These are phyloP conservation scores for Sinhomidia bicolor DNA, from an alignment of 2,888 invertebrate genomes.

Conservation along the genomic window DNA sequence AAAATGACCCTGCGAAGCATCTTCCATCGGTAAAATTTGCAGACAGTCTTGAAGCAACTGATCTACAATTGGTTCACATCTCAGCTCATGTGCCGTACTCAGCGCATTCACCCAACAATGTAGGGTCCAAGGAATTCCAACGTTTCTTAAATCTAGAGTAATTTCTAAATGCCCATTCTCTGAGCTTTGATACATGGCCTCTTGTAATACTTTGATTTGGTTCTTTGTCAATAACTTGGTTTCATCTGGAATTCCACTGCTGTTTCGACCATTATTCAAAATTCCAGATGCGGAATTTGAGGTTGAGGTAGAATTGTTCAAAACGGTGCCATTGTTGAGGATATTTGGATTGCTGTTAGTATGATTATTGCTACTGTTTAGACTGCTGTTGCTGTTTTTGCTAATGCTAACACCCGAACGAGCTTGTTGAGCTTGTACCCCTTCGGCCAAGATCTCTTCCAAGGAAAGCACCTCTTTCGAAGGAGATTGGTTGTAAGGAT, in stretches of 20 bases:
- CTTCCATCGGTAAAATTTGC: conserved; percentile 94
- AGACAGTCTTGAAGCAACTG: conserved; percentile 94
- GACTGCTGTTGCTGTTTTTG: conserved; percentile 35
- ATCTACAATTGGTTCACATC: conserved; percentile 92
- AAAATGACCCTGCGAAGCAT: conserved; percentile 89
- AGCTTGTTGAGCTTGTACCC: conserved; percentile 82
- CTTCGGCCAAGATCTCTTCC: conserved; percentile 95
- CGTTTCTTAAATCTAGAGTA: conserved; percentile 91
- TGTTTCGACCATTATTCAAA: conserved; percentile 16
- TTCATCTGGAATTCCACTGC: conserved; percentile 80
- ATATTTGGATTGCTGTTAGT: conserved; percentile 1
- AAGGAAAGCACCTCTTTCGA: conserved; percentile 90
- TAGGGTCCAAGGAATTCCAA: conserved; percentile 95
- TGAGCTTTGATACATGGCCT: conserved; percentile 96
- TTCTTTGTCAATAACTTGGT: conserved; percentile 87
- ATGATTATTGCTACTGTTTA: not conserved
- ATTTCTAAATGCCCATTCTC: conserved; percentile 96
- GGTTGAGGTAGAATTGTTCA: conserved; percentile 46
- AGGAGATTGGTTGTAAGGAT: conserved; percentile 86
- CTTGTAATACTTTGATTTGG: conserved; percentile 92
- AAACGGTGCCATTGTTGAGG: not conserved
- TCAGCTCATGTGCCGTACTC: conserved; percentile 92
- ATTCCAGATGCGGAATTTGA: not conserved
- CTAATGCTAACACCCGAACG: conserved; percentile 64
- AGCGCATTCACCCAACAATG: conserved; percentile 96